Base-by-base conservation (phyloP, 2,113 vertebrate species). In the Sinocyclocheilus anshuiensis region DNA sequence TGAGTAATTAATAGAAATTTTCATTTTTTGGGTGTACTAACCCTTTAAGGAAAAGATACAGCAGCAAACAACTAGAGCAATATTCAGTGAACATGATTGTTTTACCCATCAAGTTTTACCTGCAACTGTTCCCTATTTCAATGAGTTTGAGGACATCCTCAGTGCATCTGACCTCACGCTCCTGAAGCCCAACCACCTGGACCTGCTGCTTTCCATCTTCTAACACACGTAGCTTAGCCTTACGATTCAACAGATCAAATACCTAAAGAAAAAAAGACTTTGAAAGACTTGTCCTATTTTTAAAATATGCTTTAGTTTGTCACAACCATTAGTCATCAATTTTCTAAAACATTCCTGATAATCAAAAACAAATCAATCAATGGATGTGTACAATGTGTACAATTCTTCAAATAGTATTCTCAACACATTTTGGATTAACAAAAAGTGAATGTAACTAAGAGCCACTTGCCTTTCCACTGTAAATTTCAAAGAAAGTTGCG, bases 401-500 rank as follows among this genome's bases (percentile, higher is more conserved):
- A 33, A 33, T 33, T n/a, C 36, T 61, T 81, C 6, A 45, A 15
- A 81, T 48, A 55, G 33, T 59, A 59, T n/a, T 79, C 20, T 24
- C 22, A 42, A 4, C 6, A 77, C n/a, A 29, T 39, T 29, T 26
- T 48, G 22, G 12, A 63, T 45, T 18, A 3, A 83, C 1, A 9
- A n/a, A 72, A 48, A 20, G 3, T 3, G 11, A 53, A 50, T 33
- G 24, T 57, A 22, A 77, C 16, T 12, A 16, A 59, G 9, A 11
- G 48, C 55, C 36, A 88, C 94, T 93, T 93, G 95, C 98, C 95
- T 99, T 99, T 87, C 98, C 98, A 91, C 97, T 99, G 93, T 99
- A 99, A 93, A 99, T 99, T 95, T 99, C 98, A 95, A 99, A 99
- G 94, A 99, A 99, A 1, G 98, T 99, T 91, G 97, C 95, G 88